Percentiles rank a stretch among this genome's conserved stretches.
Evolutionary conservation across 2,888 invertebrate genomes (phyloP).

Genomic region (Drosophila prolongata): DNA sequence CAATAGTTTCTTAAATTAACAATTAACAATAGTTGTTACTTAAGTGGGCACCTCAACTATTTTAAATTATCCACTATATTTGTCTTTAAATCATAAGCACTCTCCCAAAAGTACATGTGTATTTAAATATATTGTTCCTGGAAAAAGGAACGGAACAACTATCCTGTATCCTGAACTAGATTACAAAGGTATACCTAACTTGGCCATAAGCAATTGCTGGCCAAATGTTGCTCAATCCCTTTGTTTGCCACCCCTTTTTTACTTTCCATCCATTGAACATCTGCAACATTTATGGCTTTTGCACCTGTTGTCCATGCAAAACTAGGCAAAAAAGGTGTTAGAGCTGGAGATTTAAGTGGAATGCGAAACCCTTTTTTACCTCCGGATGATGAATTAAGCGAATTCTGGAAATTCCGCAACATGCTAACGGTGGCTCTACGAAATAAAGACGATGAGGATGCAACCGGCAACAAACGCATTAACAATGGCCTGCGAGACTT

Average conservation of each 20-base stretch:
- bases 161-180: constrained; percentile 2
- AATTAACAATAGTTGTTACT: too few species aligned
- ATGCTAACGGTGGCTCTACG: constrained; percentile 45
- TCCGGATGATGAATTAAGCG: constrained; percentile 57
- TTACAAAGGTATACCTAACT: not conserved
- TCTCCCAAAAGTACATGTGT: not conserved
- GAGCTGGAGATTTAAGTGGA: constrained; percentile 11
- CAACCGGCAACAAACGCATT: constrained; percentile 17
- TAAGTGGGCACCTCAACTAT: too few species aligned
- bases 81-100: not conserved
- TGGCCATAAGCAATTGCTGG: constrained; percentile 10
- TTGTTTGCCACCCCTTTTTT: constrained; percentile 11
- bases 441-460: constrained; percentile 13
- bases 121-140: not conserved
- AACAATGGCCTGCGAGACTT: constrained; percentile 65
- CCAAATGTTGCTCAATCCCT: constrained; percentile 35
- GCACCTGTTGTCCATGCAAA: constrained; percentile 43
- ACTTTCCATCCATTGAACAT: constrained; percentile 8
- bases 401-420: constrained; percentile 78
- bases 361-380: constrained; percentile 60
- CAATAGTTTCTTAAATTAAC: too few species aligned
- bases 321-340: constrained; percentile 23
- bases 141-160: not conserved
- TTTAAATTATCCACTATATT: too few species aligned
- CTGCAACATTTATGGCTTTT: constrained; percentile 10